Evolutionary conservation across 64 coral and sea anemone genomes (phyloP), one percentile per base, ranked within the genome.

Genomic region (Montipora capricornis): DNA sequence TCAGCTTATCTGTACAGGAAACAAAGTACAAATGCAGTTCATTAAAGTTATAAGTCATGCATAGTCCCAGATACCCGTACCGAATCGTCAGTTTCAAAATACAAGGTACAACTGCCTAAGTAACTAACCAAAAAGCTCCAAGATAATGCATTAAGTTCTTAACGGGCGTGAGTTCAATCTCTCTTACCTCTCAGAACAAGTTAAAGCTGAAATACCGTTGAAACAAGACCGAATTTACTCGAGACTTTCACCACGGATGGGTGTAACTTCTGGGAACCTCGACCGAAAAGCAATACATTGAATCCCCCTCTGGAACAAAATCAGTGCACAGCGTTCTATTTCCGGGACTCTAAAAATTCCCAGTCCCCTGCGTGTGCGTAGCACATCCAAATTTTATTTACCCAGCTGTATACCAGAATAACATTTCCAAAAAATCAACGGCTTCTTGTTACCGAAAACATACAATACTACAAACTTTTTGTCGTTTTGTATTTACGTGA

Each of bases 161-260:
- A 5, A 12, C 8, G 46, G 46, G 20, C 17, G 8, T 86, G 61
- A 44, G 3, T 22, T 49, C 47, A 86, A 68, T 47, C 17, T 86
- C 9, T 70, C 66, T 71, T n/a, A 86, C 82, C 66, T 73, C 44
- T 86, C 7, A 16, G 2, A 44, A 86, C 45, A 12, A 69, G 68
- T 50, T 37, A 10, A 17, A 71, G 46, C 17, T 4, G 5, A 86
- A 86, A 86, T 47, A 19, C 45, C 15, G n/a, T 19, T 51, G 82
- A 50, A 51, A 71, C 17, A 51, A 73, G 17, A 62, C 44, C 45
- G 47, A 73, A 71, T 71, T 86, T 73, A 4, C 14, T 37, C 5
- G 47, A 17, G 47, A 86, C 49, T 20, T 64, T 73, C 19, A 20
- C 62, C 82, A 86, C 62, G 82, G n/a, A 86, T 86, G 82, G 82